A percentile compares a stretch with the other conserved stretches of the same genome.
phyloP scores from a whole-genome alignment of 2,797 vertebrate genomes.

The Clamator glandarius region DNA sequence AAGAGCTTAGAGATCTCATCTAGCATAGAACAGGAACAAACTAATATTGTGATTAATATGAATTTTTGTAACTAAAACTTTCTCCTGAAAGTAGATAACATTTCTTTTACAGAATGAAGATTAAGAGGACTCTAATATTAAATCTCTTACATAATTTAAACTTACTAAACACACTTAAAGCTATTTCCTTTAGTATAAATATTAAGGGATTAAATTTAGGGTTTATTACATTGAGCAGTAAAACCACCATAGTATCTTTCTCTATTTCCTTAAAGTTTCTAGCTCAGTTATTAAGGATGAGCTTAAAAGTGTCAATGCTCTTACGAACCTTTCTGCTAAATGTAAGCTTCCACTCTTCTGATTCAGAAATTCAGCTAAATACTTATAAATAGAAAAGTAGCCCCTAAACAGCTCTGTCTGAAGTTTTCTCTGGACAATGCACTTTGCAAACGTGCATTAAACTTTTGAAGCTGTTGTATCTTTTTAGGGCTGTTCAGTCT shows the following conservation, averaged over 20 bases:
- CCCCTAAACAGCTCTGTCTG: neutral
- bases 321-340: neutral
- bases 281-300: neutral
- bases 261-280: neutral
- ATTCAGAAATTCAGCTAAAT: conserved; percentile 37
- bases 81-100: neutral
- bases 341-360: neutral
- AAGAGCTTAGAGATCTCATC: neutral
- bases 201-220: neutral
- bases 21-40: neutral
- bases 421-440: neutral
- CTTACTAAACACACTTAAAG: neutral
- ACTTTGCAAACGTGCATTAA: neutral
- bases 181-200: neutral
- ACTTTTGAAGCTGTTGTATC: neutral
- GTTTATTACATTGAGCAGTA: neutral
- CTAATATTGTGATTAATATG: neutral
- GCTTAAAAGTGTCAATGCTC: neutral
- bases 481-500: neutral
- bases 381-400: neutral
- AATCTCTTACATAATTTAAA: neutral
- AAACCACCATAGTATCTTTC: neutral
- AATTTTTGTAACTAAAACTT: neutral
- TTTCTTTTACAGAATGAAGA: neutral
- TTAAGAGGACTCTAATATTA: neutral